Evolutionary conservation across 2,888 invertebrate genomes (phyloP), one percentile per base, ranked within the genome.

Genomic region (Marasmarcha lunaedactyla): DNA sequence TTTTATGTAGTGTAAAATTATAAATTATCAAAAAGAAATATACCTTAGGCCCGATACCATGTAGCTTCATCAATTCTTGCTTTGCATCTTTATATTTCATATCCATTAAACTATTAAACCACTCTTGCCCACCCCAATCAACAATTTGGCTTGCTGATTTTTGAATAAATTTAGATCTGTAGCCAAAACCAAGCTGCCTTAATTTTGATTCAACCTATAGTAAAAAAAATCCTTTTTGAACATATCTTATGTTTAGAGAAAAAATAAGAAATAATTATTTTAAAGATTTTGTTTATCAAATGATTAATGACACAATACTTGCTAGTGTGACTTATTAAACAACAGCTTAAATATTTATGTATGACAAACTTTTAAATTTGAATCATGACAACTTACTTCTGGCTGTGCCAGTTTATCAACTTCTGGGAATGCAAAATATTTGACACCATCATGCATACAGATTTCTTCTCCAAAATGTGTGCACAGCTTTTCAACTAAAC

Each of bases 11-110:
- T n/a, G n/a, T n/a, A n/a, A n/a, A n/a, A n/a, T n/a, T n/a, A n/a
- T n/a, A n/a, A n/a, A n/a, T n/a, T n/a, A n/a, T n/a, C n/a, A n/a
- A n/a, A n/a, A n/a, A n/a, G n/a, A n/a, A n/a, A n/a, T 20, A 20
- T 49, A 93, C 96, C 88, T 98, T 98, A 6, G 94, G 92, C 1
- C 98, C 98, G 52, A 99, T 90, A 7, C 98, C 98, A 49, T 90
- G 89, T 25, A 98, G 71, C 45, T 87, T 86, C 73, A 92, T 89
- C 3, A 98, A 84, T 54, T 90, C 88, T 12, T 69, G 59, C 52
- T 89, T 91, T 0, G 95, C 93, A 45, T 90, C 87, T 34, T 79
- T 73, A 57, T 97, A 97, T 10, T 88, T 72, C 68, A 89, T 73
- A 9, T 79, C 67, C 45, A 89, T 86, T 2, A 98, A 73, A 37